These are phyloP conservation scores for Polypterus senegalus DNA, from an alignment of 2,113 vertebrate genomes.

Conservation along the genomic window DNA sequence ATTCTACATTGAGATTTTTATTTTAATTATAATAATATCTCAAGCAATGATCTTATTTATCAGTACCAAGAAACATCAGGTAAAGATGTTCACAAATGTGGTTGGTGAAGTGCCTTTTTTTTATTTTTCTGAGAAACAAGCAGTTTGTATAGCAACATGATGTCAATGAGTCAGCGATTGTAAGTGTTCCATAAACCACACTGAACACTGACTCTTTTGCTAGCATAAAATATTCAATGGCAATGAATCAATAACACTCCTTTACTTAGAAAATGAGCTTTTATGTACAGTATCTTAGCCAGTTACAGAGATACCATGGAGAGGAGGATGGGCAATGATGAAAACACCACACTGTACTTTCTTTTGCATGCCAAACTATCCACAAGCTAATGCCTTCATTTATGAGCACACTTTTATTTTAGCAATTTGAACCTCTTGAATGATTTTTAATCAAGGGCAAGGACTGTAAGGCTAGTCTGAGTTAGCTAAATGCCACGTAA, in stretches of 20 bases:
- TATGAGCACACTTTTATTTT: background rate
- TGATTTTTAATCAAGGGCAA: too few species aligned
- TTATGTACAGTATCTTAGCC: background rate
- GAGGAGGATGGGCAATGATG: background rate
- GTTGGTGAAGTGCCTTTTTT: too few species aligned
- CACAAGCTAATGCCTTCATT: background rate
- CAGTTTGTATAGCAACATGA: slow-evolving; percentile 1
- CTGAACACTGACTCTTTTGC: slow-evolving; percentile 1
- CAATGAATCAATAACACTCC: slow-evolving; percentile 1
- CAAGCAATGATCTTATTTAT: too few species aligned
- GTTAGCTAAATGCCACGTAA: background rate
- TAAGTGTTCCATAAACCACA: background rate
- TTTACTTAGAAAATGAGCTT: slow-evolving; percentile 2
- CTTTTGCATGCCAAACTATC: background rate
- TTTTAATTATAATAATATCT: too few species aligned
- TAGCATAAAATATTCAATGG: slow-evolving; percentile 2
- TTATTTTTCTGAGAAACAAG: background rate
- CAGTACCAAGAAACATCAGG: too few species aligned
- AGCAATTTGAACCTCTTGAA: background rate
- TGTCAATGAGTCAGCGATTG: background rate
- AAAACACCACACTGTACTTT: background rate
- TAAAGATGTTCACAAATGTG: too few species aligned
- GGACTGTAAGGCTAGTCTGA: background rate
- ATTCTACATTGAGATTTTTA: too few species aligned
- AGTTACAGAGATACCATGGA: background rate